Base-by-base conservation (phyloP, 2,797 vertebrate genomes). In the Eurystomus glaucurus region DNA sequence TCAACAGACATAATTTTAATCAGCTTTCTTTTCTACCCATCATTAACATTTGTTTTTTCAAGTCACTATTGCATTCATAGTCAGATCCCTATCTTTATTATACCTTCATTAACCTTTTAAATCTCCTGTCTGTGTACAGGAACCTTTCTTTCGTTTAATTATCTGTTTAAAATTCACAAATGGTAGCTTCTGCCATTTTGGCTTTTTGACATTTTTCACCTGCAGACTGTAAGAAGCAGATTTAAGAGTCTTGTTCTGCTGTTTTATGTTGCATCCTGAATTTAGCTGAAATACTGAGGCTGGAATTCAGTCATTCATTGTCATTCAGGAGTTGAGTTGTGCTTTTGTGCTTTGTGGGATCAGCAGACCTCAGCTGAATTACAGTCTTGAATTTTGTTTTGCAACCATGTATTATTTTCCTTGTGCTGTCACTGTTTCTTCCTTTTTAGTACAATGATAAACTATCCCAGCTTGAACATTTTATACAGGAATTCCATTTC, bases 21-120 rank as follows among this genome's bases (percentile, higher is more conserved):
- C 74, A 75, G n/a, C 26, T 93, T 96, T 88, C 9, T 94, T 90
- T 95, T 85, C 70, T 89, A 21, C 31, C 43, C 46, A 9, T 68
- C 71, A 57, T 74, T 93, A 88, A 41, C 15, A 39, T 85, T 85
- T 93, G 75, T 83, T 95, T 96, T 93, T 78, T 87, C 52, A 90
- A 96, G 52, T 66, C 75, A 21, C 52, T 89, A 26, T 43, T 81
- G 45, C 68, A 92, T 94, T 85, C 64, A 55, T 31, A 88, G 76
- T 85, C 85, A 90, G 71, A 87, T 65, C 83, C 93, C n/a, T 37
- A 64, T 96, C 70, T 94, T 96, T 97, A 93, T 94, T 97, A 89
- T 90, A 93, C 88, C 85, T 90, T 96, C 86, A 94, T 97, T 97
- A 97, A 95, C 95, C 91, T 97, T 97, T 96, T 93, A 94, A 94